Conservation (phyloP, 2,113 vertebrate genomes). For the Nyctereutes procyonoides region DNA sequence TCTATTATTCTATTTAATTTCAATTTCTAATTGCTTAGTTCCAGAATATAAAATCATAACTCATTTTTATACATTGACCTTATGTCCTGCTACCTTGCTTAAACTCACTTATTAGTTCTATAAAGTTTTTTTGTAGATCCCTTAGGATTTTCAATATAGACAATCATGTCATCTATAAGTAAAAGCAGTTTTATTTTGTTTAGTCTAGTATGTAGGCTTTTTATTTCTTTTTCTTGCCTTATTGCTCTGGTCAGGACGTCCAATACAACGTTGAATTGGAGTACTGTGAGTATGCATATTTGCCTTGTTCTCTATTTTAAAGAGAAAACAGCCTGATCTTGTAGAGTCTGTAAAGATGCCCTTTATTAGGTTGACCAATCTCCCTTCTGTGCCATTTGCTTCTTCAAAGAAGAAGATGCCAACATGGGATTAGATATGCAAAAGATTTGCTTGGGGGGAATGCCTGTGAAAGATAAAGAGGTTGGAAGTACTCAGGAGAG, state of each 20-base stretch:
- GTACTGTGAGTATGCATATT: not conserved
- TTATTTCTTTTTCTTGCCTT: conserved; percentile 42
- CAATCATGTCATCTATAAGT: not conserved
- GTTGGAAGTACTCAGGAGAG: not conserved
- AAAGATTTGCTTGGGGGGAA: not conserved
- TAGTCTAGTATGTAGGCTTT: not conserved
- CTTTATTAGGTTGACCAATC: not conserved
- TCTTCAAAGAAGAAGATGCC: not conserved
- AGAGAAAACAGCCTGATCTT: not conserved
- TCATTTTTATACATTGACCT: not conserved
- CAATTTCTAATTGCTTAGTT: not conserved
- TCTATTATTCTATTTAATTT: not conserved
- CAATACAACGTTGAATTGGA: not conserved
- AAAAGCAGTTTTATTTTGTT: not conserved
- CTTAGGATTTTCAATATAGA: not conserved
- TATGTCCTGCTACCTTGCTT: not conserved
- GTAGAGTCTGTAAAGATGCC: not conserved
- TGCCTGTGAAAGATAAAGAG: not conserved
- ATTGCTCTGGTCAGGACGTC: not conserved
- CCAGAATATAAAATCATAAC: not conserved
- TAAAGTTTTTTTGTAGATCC: not conserved
- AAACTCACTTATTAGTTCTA: not conserved
- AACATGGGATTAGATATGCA: not conserved
- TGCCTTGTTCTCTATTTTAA: not conserved
- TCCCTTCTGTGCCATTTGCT: not conserved